phyloP scores from a whole-genome alignment of 1,140 invertebrate species.

The Teleopsis dalmanni region DNA sequence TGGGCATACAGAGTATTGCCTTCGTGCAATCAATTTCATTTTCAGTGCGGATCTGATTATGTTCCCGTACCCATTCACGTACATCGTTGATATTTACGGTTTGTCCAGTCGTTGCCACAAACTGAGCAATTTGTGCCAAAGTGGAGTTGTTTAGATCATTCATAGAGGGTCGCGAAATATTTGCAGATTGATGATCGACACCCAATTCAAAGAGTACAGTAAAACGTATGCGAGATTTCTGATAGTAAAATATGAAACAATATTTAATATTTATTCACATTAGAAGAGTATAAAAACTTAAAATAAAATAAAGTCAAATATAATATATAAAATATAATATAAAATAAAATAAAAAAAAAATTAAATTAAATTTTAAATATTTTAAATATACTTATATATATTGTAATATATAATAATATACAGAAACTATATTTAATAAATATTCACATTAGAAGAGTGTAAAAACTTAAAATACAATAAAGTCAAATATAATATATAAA shows the following conservation, averaged over 20 bases:
- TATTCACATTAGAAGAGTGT: too few species aligned
- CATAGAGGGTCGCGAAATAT: slow-evolving; percentile 38
- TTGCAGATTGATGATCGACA: slow-evolving; percentile 45
- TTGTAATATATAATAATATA: too few species aligned
- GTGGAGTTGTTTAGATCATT: slow-evolving; percentile 47
- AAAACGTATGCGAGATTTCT: slow-evolving; percentile 56
- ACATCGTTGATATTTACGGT: slow-evolving; percentile 77
- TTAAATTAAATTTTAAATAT: neutral
- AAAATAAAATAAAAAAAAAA: neutral
- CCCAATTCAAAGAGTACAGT: slow-evolving; percentile 74
- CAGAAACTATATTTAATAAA: too few species aligned
- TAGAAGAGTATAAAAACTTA: too few species aligned
- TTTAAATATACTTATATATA: too few species aligned
- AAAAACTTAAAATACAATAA: too few species aligned
- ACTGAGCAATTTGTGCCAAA: slow-evolving; percentile 66
- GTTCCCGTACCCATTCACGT: slow-evolving; percentile 56
- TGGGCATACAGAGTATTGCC: slow-evolving; percentile 84
- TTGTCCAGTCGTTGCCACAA: slow-evolving; percentile 74
- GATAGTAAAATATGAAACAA: too few species aligned
- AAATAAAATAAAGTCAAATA: neutral
- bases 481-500: too few species aligned
- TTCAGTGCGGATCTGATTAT: slow-evolving; percentile 44
- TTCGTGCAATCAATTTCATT: slow-evolving; percentile 57
- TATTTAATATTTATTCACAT: too few species aligned
- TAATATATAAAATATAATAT: neutral